Evolutionary conservation across 53 echinoderm and acorn worm species (phyloP).

Genomic region (Stichopus horrens): DNA sequence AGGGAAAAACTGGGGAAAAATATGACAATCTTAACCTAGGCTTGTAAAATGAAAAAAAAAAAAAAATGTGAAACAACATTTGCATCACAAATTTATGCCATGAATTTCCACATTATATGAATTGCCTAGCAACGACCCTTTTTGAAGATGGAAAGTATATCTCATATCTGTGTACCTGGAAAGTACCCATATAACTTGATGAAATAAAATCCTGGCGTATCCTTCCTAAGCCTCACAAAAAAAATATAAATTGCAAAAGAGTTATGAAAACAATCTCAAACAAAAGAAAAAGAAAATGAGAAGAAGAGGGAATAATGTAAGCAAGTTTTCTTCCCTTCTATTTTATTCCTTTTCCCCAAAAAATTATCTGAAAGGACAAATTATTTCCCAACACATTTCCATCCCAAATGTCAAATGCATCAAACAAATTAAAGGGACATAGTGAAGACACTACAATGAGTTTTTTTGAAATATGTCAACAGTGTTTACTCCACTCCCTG

Average conservation of each 20-base stretch:
- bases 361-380: background rate
- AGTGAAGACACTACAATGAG: background rate
- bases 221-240: background rate
- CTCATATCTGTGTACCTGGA: background rate
- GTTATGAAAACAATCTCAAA: background rate
- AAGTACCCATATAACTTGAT: conserved; percentile 10
- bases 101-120: background rate
- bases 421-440: background rate
- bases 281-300: background rate
- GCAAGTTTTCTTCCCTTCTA: background rate
- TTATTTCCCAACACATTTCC: background rate
- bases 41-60: no score
- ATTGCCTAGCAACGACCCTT: background rate
- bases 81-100: conserved; percentile 3
- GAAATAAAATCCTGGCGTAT: background rate
- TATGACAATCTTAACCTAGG: no score
- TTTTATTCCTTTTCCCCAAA: background rate
- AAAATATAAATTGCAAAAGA: conserved; percentile 18
- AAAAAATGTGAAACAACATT: background rate
- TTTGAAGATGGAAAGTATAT: background rate
- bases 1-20: no score
- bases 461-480: no score
- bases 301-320: background rate
- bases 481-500: no score
- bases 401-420: background rate